These are phyloP conservation scores for Heteropelma amictum DNA, from an alignment of 2,888 invertebrate genomes.

Conservation along the genomic window DNA sequence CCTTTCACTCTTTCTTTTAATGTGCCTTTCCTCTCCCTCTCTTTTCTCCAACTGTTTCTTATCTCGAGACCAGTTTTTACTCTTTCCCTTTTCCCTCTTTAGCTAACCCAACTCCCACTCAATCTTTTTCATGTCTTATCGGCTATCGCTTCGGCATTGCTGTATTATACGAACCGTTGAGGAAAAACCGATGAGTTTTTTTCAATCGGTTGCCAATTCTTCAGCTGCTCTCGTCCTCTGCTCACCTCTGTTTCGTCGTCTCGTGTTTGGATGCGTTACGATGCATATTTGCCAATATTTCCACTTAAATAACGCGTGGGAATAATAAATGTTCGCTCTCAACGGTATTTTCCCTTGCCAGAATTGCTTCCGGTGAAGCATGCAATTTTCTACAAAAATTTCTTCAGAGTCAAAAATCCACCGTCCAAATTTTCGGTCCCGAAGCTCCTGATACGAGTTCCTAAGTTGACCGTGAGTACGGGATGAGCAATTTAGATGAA, in stretches of 20 bases:
- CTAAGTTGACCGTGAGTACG: too few species aligned
- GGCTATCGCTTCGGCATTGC: slow-evolving; percentile 42
- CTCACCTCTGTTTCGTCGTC: background rate
- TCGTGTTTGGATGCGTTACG: background rate
- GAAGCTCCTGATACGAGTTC: too few species aligned
- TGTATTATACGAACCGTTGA: slow-evolving; percentile 44
- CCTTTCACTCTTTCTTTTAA: slow-evolving; percentile 33
- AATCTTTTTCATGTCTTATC: slow-evolving; percentile 42
- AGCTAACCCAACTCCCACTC: slow-evolving; percentile 14
- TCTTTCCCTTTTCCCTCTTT: slow-evolving; percentile 20
- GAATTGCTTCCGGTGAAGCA: too few species aligned
- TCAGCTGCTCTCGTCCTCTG: background rate
- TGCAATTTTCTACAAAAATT: too few species aligned
- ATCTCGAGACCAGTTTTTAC: slow-evolving; percentile 40
- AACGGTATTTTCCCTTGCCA: too few species aligned
- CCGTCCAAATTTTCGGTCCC: too few species aligned
- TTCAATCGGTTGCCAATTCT: slow-evolving; percentile 36
- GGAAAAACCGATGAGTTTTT: slow-evolving; percentile 39
- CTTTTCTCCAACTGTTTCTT: slow-evolving; percentile 33
- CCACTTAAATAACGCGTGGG: too few species aligned
- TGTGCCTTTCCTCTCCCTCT: slow-evolving; percentile 20
- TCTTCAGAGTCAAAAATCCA: too few species aligned
- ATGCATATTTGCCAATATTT: too few species aligned
- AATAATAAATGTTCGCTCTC: too few species aligned
- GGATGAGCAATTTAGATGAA: too few species aligned